These are phyloP conservation scores for Menura novaehollandiae DNA, from an alignment of 2,113 vertebrate genomes.

Conservation along the genomic window DNA sequence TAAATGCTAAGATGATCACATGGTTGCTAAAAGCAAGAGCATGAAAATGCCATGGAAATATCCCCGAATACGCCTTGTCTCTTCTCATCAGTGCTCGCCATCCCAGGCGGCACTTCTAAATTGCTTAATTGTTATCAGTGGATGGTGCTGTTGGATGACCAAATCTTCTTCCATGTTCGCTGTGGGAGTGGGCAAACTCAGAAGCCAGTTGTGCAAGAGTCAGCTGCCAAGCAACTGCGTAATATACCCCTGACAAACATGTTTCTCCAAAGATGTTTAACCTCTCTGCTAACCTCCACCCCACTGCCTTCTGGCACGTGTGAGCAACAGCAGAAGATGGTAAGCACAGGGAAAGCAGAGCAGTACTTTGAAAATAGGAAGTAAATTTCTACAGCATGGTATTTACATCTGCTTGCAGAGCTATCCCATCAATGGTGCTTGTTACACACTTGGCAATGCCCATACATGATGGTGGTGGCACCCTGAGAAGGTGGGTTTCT, in stretches of 20 bases:
- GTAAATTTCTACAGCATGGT: background rate
- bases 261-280: background rate
- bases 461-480: background rate
- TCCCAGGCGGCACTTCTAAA: background rate
- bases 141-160: background rate
- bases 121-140: background rate
- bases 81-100: fast-evolving
- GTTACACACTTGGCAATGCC: background rate
- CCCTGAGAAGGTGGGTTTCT: background rate
- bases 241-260: background rate
- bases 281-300: background rate
- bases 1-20: background rate
- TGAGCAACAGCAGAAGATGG: background rate
- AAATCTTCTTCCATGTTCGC: background rate
- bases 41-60: background rate
- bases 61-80: background rate
- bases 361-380: background rate
- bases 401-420: background rate
- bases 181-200: background rate
- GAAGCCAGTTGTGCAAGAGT: background rate
- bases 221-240: background rate
- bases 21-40: background rate
- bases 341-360: background rate
- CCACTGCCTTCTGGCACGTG: background rate
- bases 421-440: background rate